These are phyloP conservation scores for Phocides pigmalion DNA, from an alignment of 1,140 invertebrate species.

Conservation along the genomic window DNA sequence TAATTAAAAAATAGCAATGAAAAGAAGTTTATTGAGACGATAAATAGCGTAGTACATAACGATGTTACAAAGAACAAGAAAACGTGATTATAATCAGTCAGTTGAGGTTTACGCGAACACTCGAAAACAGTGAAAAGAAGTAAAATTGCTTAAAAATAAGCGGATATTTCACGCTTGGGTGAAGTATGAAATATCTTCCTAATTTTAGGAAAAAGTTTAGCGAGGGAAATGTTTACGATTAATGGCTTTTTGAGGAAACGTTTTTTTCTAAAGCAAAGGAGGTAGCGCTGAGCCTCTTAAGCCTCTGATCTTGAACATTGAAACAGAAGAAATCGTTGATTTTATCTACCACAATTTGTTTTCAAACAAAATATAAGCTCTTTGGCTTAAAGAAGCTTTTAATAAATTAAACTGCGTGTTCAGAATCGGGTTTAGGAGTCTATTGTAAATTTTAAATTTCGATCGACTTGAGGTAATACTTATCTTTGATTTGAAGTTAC, in stretches of 20 bases:
- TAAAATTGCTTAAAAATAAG: slow-evolving; percentile 26
- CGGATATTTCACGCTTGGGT: slow-evolving; percentile 16
- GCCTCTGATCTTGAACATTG: slow-evolving; percentile 11
- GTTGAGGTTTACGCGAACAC: background rate
- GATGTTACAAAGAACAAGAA: background rate
- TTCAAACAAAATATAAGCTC: background rate
- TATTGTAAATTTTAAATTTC: too few relatives aligned
- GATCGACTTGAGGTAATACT: too few relatives aligned
- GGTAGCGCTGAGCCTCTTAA: slow-evolving; percentile 1
- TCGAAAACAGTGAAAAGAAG: slow-evolving; percentile 10
- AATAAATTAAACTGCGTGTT: too few relatives aligned
- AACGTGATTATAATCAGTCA: background rate
- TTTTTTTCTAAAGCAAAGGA: slow-evolving; percentile 10
- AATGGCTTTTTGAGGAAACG: slow-evolving; percentile 27
- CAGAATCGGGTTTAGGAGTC: too few relatives aligned
- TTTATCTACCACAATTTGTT: slow-evolving; percentile 10
- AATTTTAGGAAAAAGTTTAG: slow-evolving; percentile 34
- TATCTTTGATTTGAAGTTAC: too few relatives aligned
- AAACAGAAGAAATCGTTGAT: slow-evolving; percentile 26
- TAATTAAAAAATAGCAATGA: too few relatives aligned
- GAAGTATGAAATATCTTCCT: slow-evolving; percentile 35
- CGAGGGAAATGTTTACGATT: slow-evolving; percentile 34
- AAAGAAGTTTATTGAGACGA: too few relatives aligned
- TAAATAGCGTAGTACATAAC: too few relatives aligned
- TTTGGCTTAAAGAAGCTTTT: too few relatives aligned